phyloP scores from a whole-genome alignment of 2,888 invertebrate genomes.

The Anoplius nigerrimus region DNA sequence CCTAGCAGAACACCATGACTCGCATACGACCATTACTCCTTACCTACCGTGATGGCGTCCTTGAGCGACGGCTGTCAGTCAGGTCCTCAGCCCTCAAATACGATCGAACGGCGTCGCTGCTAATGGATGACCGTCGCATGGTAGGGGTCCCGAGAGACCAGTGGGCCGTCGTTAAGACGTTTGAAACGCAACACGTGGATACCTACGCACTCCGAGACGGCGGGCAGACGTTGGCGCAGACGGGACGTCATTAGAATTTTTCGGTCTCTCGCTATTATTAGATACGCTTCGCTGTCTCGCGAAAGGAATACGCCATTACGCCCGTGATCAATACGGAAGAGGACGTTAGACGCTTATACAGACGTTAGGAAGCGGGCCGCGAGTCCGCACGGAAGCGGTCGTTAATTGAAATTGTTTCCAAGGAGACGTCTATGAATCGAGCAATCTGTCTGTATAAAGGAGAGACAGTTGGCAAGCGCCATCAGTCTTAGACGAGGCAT shows the following conservation, averaged over 20 bases:
- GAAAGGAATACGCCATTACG: constrained; percentile 30
- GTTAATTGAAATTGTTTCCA: constrained; percentile 51
- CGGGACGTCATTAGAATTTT: too few relatives aligned
- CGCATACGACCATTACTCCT: too few relatives aligned
- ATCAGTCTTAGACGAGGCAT: constrained; percentile 37
- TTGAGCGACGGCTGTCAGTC: too few relatives aligned
- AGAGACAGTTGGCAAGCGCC: constrained; percentile 20
- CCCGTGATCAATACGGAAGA: constrained; percentile 33
- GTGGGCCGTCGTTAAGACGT: neutral
- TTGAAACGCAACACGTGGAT: too few relatives aligned
- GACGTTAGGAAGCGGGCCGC: constrained; percentile 28
- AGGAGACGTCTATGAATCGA: constrained; percentile 48
- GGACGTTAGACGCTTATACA: constrained; percentile 6
- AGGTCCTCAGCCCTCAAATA: too few relatives aligned
- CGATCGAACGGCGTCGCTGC: too few relatives aligned
- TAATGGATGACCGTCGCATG: too few relatives aligned
- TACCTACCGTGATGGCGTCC: neutral
- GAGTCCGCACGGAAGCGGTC: constrained; percentile 44
- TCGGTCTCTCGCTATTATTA: too few relatives aligned
- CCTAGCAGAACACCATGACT: too few relatives aligned
- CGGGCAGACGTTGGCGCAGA: too few relatives aligned
- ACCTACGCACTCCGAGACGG: too few relatives aligned
- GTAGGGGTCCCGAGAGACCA: too few relatives aligned
- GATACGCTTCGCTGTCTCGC: neutral
- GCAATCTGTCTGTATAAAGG: constrained; percentile 49